These are phyloP conservation scores for Sapayoa aenigma DNA, from an alignment of 2,113 vertebrate genomes.

Conservation along the genomic window DNA sequence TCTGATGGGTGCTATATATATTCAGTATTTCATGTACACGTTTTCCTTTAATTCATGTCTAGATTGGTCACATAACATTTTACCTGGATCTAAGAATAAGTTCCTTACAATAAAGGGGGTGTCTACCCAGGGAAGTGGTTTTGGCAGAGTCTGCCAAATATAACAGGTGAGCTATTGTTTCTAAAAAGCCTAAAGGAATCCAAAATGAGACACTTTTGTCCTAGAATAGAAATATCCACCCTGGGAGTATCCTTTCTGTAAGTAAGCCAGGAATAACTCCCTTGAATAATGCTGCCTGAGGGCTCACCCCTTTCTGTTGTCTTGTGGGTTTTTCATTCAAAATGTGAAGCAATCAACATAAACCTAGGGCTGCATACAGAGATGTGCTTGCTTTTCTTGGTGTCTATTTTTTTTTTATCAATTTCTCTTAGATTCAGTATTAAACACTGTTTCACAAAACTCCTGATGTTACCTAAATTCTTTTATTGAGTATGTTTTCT, in stretches of 20 bases:
- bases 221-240: background rate
- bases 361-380: background rate
- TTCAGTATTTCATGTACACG: background rate
- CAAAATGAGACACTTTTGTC: background rate
- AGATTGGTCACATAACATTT: background rate
- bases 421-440: background rate
- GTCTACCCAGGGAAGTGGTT: background rate
- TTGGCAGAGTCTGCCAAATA: background rate
- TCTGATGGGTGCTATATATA: background rate
- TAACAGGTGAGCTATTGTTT: slow-evolving; percentile 2
- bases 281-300: background rate
- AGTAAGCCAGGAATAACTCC: background rate
- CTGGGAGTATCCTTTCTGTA: background rate
- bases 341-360: background rate
- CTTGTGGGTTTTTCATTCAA: background rate
- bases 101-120: background rate
- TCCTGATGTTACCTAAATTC: background rate
- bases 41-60: background rate
- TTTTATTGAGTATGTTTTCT: background rate
- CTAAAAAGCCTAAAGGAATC: background rate
- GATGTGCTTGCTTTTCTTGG: background rate
- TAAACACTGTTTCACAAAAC: background rate
- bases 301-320: background rate
- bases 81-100: background rate
- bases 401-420: background rate